A percentile compares a stretch with the other conserved stretches of the same genome.
Conservation (phyloP, 1,140 invertebrate species). For the Achroia grisella region DNA sequence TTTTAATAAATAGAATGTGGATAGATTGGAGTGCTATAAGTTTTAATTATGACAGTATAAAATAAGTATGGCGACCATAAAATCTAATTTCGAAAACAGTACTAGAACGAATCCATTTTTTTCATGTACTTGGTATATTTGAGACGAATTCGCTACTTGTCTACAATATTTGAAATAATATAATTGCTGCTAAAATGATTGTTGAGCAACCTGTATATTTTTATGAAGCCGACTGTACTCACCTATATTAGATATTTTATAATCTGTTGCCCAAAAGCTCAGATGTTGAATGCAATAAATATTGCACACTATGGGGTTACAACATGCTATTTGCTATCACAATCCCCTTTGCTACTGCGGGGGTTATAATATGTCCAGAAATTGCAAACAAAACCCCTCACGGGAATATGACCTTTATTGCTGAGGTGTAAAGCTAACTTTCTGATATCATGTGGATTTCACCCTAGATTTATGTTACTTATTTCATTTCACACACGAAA, state of each 20-base stretch:
- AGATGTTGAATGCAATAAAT: constrained; percentile 52
- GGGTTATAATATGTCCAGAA: constrained; percentile 49
- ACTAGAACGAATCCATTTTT: no score
- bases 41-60: no score
- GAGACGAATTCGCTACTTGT: no score
- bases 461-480: constrained; percentile 52
- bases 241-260: constrained; percentile 21
- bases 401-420: constrained; percentile 20
- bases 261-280: constrained; percentile 39
- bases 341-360: constrained; percentile 35
- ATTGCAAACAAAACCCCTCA: constrained; percentile 24
- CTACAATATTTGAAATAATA: no score
- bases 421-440: constrained; percentile 15
- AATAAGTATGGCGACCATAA: no score
- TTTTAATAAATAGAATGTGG: no score
- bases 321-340: constrained; percentile 51
- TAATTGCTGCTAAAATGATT: no score
- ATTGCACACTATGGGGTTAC: constrained; percentile 42
- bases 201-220: no score
- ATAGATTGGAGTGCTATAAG: no score
- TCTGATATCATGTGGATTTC: constrained; percentile 7
- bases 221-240: no score
- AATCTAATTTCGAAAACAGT: no score
- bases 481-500: constrained; percentile 60
- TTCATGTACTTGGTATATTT: no score